phyloP scores from a whole-genome alignment of 2,888 invertebrate genomes.

The Papilio demoleus region DNA sequence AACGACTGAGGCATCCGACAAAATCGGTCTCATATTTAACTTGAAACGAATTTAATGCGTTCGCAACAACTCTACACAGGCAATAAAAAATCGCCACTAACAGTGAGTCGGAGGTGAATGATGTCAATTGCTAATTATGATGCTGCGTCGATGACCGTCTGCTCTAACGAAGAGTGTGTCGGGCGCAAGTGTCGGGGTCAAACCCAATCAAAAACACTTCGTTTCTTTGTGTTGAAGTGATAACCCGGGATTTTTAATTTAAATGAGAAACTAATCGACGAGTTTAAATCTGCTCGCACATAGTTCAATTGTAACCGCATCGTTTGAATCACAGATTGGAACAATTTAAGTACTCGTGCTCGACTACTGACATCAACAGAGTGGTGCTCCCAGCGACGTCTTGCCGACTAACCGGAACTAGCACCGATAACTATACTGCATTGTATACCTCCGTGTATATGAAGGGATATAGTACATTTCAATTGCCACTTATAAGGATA shows the following conservation, averaged over 20 bases:
- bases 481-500: too few relatives aligned
- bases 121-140: constrained; percentile 30
- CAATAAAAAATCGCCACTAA: constrained; percentile 10
- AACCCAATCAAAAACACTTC: background rate
- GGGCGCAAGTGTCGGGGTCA: background rate
- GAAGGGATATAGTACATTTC: too few relatives aligned
- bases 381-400: background rate
- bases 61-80: constrained; percentile 15
- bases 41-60: background rate
- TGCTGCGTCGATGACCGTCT: background rate
- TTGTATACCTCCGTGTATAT: background rate
- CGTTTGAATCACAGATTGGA: too few relatives aligned
- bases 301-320: too few relatives aligned
- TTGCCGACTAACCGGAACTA: background rate
- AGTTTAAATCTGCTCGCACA: too few relatives aligned
- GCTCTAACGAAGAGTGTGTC: background rate
- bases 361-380: too few relatives aligned
- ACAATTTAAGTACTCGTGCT: too few relatives aligned
- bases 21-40: constrained; percentile 11
- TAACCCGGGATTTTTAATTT: background rate
- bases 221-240: background rate
- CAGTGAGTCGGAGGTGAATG: constrained; percentile 11
- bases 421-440: background rate
- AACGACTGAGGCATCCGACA: background rate
- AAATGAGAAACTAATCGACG: background rate